Percentiles rank a stretch among this genome's conserved stretches.
Conservation (phyloP, 1,140 invertebrate species). For the Eubasilissa regina region DNA sequence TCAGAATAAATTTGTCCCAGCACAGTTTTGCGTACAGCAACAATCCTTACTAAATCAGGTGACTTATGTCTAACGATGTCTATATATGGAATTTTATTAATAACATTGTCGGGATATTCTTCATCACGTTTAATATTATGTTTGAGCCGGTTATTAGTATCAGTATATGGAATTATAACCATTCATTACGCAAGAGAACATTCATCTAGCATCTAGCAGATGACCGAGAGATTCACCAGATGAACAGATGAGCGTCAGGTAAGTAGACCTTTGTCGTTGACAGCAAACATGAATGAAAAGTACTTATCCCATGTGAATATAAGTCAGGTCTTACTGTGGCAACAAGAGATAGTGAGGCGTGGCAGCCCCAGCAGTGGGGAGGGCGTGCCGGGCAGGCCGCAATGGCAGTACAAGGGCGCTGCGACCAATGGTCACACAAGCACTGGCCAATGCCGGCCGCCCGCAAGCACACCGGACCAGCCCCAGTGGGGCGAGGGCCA, state of each 20-base stretch:
- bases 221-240: not conserved
- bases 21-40: too few species aligned
- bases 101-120: too few species aligned
- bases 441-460: slow-evolving; percentile 32
- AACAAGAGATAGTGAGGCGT: slow-evolving; percentile 56
- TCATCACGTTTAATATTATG: too few species aligned
- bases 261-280: slow-evolving; percentile 5
- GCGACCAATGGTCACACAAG: slow-evolving; percentile 29
- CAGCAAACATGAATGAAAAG: slow-evolving; percentile 31
- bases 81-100: too few species aligned
- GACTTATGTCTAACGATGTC: too few species aligned
- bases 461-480: slow-evolving; percentile 42
- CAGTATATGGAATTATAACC: too few species aligned
- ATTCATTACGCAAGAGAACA: too few species aligned
- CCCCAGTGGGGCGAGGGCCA: slow-evolving; percentile 49
- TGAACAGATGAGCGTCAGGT: not conserved
- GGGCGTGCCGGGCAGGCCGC: slow-evolving; percentile 49
- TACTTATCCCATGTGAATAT: slow-evolving; percentile 44
- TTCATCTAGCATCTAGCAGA: not conserved
- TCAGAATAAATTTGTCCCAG: too few species aligned
- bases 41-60: too few species aligned
- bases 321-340: slow-evolving; percentile 60
- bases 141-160: too few species aligned
- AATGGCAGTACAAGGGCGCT: slow-evolving; percentile 51
- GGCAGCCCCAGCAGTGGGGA: too few species aligned